Evolutionary conservation across 2,113 vertebrate genomes (phyloP).

Genomic region (Vulpes ferrilata): DNA sequence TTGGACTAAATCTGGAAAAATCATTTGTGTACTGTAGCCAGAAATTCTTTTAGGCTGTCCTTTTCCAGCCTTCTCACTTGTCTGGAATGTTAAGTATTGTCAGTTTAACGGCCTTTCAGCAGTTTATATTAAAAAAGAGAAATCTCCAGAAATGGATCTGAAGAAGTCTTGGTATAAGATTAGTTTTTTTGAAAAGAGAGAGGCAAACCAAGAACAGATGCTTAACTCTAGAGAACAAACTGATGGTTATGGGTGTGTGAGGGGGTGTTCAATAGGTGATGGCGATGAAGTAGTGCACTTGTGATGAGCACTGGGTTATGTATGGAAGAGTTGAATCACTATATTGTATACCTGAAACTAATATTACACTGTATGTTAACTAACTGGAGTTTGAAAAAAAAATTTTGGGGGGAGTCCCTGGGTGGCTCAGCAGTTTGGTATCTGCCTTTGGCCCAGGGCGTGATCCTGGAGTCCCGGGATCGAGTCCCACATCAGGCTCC

Average conservation of each 20-base stretch:
- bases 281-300: neutral
- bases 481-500: too few relatives aligned
- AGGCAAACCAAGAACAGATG: neutral
- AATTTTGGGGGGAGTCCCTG: neutral
- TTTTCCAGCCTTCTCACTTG: slow-evolving; percentile 71
- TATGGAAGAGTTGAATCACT: neutral
- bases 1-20: slow-evolving; percentile 69
- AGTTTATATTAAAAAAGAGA: neutral
- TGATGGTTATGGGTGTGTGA: neutral
- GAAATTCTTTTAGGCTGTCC: slow-evolving; percentile 58
- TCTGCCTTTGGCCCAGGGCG: too few relatives aligned
- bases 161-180: neutral
- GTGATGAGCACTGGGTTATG: neutral
- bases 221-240: neutral
- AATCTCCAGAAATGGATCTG: slow-evolving; percentile 37
- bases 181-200: neutral
- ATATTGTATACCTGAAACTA: neutral
- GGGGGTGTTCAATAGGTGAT: neutral
- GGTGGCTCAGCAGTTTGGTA: too few relatives aligned
- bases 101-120: slow-evolving; percentile 45
- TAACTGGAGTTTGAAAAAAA: neutral
- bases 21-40: slow-evolving; percentile 62
- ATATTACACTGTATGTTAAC: neutral
- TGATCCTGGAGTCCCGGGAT: too few relatives aligned
- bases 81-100: slow-evolving; percentile 73